Conservation (phyloP, 2,797 vertebrate genomes). For the Hylomyscus alleni region DNA sequence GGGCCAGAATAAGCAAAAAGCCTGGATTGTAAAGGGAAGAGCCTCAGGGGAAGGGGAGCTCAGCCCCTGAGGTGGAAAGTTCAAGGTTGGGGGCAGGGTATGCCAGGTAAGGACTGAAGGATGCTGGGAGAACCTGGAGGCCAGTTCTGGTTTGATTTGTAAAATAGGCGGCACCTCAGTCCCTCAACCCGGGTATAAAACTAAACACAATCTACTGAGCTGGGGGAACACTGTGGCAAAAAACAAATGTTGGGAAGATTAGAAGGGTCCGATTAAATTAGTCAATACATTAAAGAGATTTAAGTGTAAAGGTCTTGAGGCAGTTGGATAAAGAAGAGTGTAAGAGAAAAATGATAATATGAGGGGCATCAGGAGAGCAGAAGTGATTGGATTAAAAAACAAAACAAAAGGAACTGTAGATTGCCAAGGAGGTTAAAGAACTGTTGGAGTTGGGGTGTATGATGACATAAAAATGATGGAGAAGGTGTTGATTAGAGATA, state of each 20-base stretch:
- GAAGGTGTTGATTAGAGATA: background rate
- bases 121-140: background rate
- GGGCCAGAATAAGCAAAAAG: too few species aligned
- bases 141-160: background rate
- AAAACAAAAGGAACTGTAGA: background rate
- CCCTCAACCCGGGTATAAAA: background rate
- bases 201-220: background rate
- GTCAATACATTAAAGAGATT: constrained; percentile 2
- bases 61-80: background rate
- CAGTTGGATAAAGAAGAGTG: background rate
- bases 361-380: background rate
- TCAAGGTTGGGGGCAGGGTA: background rate
- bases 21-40: too few species aligned
- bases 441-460: background rate
- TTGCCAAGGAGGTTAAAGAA: background rate
- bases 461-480: constrained; percentile 3
- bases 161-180: background rate
- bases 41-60: background rate
- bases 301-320: background rate
- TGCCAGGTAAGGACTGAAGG: background rate
- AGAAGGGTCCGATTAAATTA: background rate
- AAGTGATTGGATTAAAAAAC: background rate
- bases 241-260: background rate
- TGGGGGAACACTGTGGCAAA: background rate
- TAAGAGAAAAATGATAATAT: background rate